phyloP scores from a whole-genome alignment of 2,888 invertebrate genomes.

The Andrena bucephala region DNA sequence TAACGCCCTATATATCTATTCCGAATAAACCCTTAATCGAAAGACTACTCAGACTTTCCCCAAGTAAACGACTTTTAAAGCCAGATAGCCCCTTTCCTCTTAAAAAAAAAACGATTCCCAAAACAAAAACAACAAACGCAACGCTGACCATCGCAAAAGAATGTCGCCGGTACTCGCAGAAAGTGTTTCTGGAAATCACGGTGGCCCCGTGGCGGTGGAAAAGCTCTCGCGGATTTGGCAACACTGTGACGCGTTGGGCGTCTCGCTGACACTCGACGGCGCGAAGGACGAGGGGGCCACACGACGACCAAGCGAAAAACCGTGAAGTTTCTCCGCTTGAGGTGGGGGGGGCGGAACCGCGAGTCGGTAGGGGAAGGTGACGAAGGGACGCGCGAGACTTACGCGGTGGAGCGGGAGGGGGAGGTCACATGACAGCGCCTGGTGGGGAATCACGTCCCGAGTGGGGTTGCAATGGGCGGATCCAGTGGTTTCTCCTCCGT shows the following conservation, averaged over 20 bases:
- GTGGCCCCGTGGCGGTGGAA: conserved; percentile 61
- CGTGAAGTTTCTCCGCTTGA: conserved; percentile 48
- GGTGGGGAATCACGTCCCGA: conserved; percentile 82
- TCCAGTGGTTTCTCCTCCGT: conserved; percentile 76
- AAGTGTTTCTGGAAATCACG: conserved; percentile 65
- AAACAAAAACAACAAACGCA: neutral
- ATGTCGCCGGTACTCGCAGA: conserved; percentile 32
- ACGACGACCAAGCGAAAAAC: conserved; percentile 65
- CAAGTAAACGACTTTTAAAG: no score
- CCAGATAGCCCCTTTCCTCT: no score
- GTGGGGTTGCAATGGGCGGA: conserved; percentile 75
- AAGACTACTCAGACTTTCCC: no score
- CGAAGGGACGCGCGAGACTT: conserved; percentile 85
- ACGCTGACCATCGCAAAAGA: neutral
- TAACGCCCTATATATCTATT: no score
- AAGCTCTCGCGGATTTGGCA: conserved; percentile 75
- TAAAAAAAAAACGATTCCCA: neutral
- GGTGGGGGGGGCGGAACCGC: conserved; percentile 62
- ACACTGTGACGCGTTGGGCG: conserved; percentile 80
- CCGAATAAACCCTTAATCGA: no score
- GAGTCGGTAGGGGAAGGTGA: conserved; percentile 82
- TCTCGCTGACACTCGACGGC: conserved; percentile 82
- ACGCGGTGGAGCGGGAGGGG: conserved; percentile 85
- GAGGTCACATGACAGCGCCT: conserved; percentile 85
- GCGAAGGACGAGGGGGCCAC: conserved; percentile 81